Evolutionary conservation across 2,797 vertebrate genomes (phyloP).

Genomic region (Muraenolepis orangiensis): DNA sequence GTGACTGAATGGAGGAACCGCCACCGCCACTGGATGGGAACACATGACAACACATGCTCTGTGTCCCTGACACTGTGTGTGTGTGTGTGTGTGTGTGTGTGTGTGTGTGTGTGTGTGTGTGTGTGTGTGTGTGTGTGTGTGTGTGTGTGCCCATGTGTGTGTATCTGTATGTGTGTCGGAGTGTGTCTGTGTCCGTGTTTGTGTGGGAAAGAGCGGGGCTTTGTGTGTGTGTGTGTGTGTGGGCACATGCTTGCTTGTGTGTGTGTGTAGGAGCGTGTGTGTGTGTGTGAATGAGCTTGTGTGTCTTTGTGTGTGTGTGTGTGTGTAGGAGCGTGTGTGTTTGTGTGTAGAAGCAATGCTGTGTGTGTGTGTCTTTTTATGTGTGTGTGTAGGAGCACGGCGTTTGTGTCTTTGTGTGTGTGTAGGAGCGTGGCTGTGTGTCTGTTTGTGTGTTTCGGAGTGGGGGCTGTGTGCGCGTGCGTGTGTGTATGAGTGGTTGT

Average conservation of each 20-base stretch:
- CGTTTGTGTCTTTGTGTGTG: too few species aligned
- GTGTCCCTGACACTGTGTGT: conserved; percentile 12
- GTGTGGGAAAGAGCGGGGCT: not conserved
- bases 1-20: conserved; percentile 9
- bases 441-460: not conserved
- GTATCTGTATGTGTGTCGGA: not conserved
- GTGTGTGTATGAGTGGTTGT: not conserved
- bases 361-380: not conserved
- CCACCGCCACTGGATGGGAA: conserved; percentile 24
- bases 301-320: not conserved
- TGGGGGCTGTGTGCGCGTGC: not conserved
- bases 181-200: not conserved
- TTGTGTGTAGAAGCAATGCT: not conserved
- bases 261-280: not conserved
- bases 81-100: not conserved
- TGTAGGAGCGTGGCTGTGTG: not conserved
- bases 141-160: not conserved
- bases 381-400: too few species aligned
- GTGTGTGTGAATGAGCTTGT: not conserved
- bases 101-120: not conserved
- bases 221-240: not conserved
- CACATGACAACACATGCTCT: conserved; percentile 43
- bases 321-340: too few species aligned
- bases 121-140: not conserved
- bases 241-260: not conserved